phyloP scores from a whole-genome alignment of 2,797 vertebrate genomes.

The Myotis pilosus region DNA sequence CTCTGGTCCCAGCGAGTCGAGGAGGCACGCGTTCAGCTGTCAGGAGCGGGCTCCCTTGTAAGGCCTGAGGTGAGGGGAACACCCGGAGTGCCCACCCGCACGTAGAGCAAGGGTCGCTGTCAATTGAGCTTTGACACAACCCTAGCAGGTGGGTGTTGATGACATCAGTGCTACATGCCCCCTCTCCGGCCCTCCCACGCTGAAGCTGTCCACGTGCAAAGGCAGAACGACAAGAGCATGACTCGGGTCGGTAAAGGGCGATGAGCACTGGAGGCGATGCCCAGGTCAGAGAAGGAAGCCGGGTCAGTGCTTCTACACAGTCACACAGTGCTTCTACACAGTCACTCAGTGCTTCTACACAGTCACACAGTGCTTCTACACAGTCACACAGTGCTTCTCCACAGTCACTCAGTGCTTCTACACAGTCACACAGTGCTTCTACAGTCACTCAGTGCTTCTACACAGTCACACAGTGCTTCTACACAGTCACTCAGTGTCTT shows the following conservation, averaged over 20 bases:
- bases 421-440: no score
- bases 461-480: neutral
- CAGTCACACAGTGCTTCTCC: no score
- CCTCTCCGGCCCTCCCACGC: neutral
- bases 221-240: fast-evolving
- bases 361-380: neutral
- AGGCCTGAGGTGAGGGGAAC: neutral
- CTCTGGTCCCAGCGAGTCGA: neutral
- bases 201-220: neutral
- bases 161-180: neutral
- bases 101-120: neutral
- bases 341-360: neutral
- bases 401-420: neutral
- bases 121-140: neutral
- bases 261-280: neutral
- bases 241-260: neutral
- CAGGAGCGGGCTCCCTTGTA: neutral
- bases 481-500: neutral
- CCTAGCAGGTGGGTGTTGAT: neutral
- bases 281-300: fast-evolving
- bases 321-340: neutral
- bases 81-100: fast-evolving
- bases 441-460: neutral
- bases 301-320: neutral
- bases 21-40: neutral